A percentile compares a stretch with the other conserved stretches of the same genome.
Evolutionary conservation across 2,113 vertebrate genomes (phyloP).

Genomic region (Clinocottus analis): DNA sequence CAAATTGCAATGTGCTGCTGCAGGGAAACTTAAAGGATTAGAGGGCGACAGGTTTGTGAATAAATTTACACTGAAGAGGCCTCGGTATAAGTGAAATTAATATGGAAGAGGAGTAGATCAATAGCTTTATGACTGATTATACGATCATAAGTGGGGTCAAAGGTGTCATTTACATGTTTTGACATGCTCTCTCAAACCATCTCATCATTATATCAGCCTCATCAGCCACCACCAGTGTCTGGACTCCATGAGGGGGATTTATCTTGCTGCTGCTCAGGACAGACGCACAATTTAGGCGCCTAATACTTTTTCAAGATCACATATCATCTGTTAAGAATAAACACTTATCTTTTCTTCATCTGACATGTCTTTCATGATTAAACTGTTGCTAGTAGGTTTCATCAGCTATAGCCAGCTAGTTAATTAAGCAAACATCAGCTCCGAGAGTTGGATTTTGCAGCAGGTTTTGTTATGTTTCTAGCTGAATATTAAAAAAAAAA

Average conservation of each 20-base stretch:
- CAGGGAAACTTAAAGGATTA: constrained; percentile 8
- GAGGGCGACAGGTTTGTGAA: neutral
- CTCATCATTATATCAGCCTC: too few relatives aligned
- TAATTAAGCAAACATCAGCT: neutral
- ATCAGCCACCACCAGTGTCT: too few relatives aligned
- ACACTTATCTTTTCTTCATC: too few relatives aligned
- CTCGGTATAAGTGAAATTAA: neutral
- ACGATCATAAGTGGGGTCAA: neutral
- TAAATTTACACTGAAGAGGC: neutral
- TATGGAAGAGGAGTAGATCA: neutral
- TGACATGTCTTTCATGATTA: neutral
- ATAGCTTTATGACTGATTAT: constrained; percentile 25
- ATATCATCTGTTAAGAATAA: too few relatives aligned
- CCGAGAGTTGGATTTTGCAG: too few relatives aligned
- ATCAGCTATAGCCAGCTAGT: neutral
- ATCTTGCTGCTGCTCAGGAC: too few relatives aligned
- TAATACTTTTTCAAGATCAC: too few relatives aligned
- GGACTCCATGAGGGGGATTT: too few relatives aligned
- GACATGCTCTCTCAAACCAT: too few relatives aligned
- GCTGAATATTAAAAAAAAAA: neutral
- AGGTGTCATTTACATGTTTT: too few relatives aligned
- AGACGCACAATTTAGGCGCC: too few relatives aligned
- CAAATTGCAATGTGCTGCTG: constrained; percentile 17
- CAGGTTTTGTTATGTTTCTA: neutral
- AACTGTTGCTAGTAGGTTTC: neutral